These are phyloP conservation scores for Automeris io DNA, from an alignment of 2,888 invertebrate species.

Conservation along the genomic window DNA sequence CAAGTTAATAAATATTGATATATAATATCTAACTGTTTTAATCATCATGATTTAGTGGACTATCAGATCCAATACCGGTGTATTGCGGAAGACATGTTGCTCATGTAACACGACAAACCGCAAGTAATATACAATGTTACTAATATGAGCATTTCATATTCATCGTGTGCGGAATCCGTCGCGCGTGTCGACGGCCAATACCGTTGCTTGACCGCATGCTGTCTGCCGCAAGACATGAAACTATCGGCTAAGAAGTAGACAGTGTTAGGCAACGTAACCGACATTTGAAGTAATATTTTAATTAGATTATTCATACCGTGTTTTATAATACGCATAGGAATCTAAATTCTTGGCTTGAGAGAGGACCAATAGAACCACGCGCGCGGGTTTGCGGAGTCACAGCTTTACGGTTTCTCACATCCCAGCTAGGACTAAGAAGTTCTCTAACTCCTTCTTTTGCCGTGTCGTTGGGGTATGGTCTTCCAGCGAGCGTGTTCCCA, in stretches of 20 bases:
- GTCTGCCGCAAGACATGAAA: neutral
- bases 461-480: no score
- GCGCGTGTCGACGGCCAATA: slow-evolving; percentile 16
- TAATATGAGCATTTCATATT: slow-evolving; percentile 3
- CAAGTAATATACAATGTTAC: slow-evolving; percentile 10
- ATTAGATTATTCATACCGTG: no score
- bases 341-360: no score
- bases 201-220: slow-evolving; percentile 32
- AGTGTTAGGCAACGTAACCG: neutral
- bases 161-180: slow-evolving; percentile 10
- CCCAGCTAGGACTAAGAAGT: no score
- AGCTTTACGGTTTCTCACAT: no score
- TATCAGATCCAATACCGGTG: slow-evolving; percentile 3
- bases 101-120: slow-evolving; percentile 14
- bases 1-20: no score
- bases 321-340: no score
- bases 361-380: no score
- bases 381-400: no score
- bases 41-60: neutral
- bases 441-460: no score
- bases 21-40: no score
- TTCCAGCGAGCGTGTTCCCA: no score
- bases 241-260: neutral
- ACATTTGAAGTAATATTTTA: neutral
- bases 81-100: slow-evolving; percentile 11